Percentiles rank a stretch among this genome's conserved stretches.
Evolutionary conservation across 1,140 invertebrate genomes (phyloP).

Genomic region (Drosophila melanica): DNA sequence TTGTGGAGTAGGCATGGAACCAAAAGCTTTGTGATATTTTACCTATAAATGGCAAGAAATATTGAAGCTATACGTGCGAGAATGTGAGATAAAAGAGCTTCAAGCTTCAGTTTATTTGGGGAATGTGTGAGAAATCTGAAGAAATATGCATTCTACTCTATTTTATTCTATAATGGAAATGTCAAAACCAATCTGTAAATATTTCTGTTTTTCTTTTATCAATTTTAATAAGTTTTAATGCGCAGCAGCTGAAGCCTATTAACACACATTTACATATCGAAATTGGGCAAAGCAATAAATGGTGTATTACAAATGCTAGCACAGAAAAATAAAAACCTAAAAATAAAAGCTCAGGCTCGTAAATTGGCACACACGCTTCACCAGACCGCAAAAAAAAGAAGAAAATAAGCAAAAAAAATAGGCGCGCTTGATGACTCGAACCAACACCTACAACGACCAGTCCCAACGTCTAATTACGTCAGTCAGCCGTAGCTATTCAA

Average conservation of each 20-base stretch:
- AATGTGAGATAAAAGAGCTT: not conserved
- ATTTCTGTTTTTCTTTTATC: not conserved
- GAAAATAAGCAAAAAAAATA: slow-evolving; percentile 47
- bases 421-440: slow-evolving; percentile 59
- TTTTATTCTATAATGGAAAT: not conserved
- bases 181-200: not conserved
- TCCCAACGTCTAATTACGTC: slow-evolving; percentile 76
- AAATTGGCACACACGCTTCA: slow-evolving; percentile 81
- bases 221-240: not conserved
- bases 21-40: slow-evolving; percentile 7
- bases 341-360: slow-evolving; percentile 72
- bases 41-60: slow-evolving; percentile 2
- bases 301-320: slow-evolving; percentile 63
- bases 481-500: slow-evolving; percentile 41
- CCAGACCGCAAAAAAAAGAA: slow-evolving; percentile 67
- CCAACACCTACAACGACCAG: slow-evolving; percentile 33
- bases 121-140: slow-evolving; percentile 3
- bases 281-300: slow-evolving; percentile 54
- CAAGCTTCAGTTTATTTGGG: not conserved
- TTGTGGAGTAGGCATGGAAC: slow-evolving; percentile 19
- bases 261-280: slow-evolving; percentile 42
- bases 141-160: not conserved
- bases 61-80: not conserved
- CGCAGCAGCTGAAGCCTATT: slow-evolving; percentile 1
- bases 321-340: slow-evolving; percentile 50